phyloP scores from a whole-genome alignment of 1,140 invertebrate species.

The Epicauta chinensis region DNA sequence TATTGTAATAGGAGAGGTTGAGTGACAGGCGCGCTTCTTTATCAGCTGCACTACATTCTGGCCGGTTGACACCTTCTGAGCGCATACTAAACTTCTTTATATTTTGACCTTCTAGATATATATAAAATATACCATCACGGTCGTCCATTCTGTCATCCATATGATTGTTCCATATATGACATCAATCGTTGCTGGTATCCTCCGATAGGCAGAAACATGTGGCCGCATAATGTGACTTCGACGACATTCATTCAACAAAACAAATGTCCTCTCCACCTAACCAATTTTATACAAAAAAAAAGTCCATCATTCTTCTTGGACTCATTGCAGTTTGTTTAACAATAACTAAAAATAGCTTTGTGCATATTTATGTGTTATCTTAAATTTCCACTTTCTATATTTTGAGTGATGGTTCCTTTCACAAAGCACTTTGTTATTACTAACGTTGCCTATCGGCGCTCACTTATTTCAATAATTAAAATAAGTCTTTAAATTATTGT shows the following conservation, averaged over 20 bases:
- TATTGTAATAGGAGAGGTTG: constrained; percentile 40
- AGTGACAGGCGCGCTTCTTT: constrained; percentile 42
- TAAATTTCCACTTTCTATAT: too few species aligned
- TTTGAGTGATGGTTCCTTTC: too few species aligned
- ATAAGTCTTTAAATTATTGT: constrained; percentile 17
- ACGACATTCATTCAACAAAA: constrained; percentile 10
- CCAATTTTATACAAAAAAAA: too few species aligned
- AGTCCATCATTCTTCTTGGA: too few species aligned
- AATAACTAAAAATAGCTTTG: too few species aligned
- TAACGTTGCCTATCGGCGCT: not conserved
- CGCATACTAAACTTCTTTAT: constrained; percentile 33
- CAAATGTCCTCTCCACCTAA: too few species aligned
- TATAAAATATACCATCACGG: constrained; percentile 3
- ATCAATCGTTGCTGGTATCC: constrained; percentile 20
- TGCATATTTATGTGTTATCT: too few species aligned
- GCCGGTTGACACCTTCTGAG: constrained; percentile 28
- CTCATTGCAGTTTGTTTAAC: too few species aligned
- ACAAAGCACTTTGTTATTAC: too few species aligned
- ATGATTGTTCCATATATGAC: constrained; percentile 16
- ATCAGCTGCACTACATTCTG: constrained; percentile 38
- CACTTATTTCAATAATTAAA: constrained; percentile 16
- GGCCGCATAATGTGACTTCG: constrained; percentile 24
- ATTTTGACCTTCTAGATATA: constrained; percentile 8
- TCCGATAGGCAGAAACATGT: constrained; percentile 23
- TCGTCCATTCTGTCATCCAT: constrained; percentile 11